Evolutionary conservation across 2,113 vertebrate species (phyloP).

Genomic region (Ailurus styani): DNA sequence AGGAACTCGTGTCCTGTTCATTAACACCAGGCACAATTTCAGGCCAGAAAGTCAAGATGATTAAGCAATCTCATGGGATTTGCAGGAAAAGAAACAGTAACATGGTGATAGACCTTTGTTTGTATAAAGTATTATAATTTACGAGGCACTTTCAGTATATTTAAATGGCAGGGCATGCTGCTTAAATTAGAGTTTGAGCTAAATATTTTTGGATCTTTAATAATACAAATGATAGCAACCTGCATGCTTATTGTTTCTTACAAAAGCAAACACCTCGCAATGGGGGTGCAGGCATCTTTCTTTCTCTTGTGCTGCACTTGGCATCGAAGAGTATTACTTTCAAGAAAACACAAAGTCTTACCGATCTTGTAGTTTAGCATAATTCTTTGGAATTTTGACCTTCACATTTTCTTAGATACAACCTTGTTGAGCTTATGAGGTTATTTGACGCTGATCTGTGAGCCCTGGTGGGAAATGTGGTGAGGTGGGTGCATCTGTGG

Average conservation of each 20-base stretch:
- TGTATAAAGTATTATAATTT: neutral
- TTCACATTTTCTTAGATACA: neutral
- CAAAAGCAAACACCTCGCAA: neutral
- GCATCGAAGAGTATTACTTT: neutral
- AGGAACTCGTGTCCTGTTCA: neutral
- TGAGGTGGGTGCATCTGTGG: neutral
- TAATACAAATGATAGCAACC: neutral
- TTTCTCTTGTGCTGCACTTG: neutral
- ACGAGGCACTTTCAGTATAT: neutral
- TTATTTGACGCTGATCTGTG: neutral
- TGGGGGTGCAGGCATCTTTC: neutral
- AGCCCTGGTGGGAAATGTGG: neutral
- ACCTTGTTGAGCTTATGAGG: neutral
- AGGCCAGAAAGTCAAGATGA: conserved; percentile 2
- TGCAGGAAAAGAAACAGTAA: neutral
- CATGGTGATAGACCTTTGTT: neutral
- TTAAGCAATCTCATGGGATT: neutral
- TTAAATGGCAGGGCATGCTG: neutral
- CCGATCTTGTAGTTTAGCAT: neutral
- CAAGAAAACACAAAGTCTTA: neutral
- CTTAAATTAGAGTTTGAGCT: conserved; percentile 44
- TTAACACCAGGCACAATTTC: neutral
- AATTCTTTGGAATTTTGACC: neutral
- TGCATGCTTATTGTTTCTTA: neutral
- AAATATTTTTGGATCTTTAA: conserved; percentile 22